Conservation (phyloP, 2,888 invertebrate species). For the Plebejus argus region DNA sequence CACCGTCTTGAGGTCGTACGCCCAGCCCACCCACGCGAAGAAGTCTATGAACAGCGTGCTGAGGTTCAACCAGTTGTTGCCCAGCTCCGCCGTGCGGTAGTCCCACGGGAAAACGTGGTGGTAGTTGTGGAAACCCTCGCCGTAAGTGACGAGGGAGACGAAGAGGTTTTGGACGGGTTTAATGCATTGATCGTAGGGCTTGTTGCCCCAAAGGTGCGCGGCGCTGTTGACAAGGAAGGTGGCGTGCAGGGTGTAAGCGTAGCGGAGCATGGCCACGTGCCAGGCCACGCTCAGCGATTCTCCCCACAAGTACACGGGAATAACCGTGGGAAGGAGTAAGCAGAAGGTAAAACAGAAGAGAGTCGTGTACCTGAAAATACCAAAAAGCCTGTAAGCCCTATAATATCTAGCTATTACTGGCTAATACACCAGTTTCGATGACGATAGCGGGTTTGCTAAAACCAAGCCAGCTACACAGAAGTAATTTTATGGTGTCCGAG, state of each 20-base stretch:
- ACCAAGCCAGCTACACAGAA: too few relatives aligned
- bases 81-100: constrained; percentile 54
- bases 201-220: constrained; percentile 77
- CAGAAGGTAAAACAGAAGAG: constrained; percentile 83
- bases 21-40: constrained; percentile 49
- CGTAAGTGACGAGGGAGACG: constrained; percentile 48
- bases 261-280: constrained; percentile 70
- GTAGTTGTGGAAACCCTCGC: constrained; percentile 61
- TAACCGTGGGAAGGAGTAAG: constrained; percentile 49
- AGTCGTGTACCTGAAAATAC: constrained; percentile 76
- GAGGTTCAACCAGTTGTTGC: constrained; percentile 46
- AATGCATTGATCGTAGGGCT: constrained; percentile 65
- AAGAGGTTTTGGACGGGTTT: constrained; percentile 47
- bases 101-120: constrained; percentile 61
- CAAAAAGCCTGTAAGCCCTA: not conserved
- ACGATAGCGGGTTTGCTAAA: too few relatives aligned
- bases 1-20: constrained; percentile 56
- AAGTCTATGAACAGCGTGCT: constrained; percentile 58
- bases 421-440: too few relatives aligned
- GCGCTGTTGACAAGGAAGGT: constrained; percentile 83
- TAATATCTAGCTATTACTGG: not conserved
- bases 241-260: constrained; percentile 76
- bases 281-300: constrained; percentile 68
- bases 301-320: constrained; percentile 81
- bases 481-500: too few relatives aligned